These are phyloP conservation scores for Orius insidiosus DNA, from an alignment of 1,140 invertebrate species.

Conservation along the genomic window DNA sequence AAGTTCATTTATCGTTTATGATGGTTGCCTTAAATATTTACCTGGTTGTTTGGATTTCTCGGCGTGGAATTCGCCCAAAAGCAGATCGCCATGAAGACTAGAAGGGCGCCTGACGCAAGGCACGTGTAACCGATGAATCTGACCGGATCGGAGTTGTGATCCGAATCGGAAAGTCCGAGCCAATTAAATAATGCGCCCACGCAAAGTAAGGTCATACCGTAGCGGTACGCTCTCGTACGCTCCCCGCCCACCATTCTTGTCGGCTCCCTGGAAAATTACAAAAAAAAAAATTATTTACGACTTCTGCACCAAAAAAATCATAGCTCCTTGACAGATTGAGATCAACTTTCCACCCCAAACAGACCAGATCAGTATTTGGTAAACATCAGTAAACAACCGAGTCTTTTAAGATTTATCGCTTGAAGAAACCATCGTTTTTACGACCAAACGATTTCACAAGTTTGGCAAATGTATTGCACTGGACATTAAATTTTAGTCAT, in stretches of 20 bases:
- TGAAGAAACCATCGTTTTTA: too few species aligned
- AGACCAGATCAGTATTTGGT: too few species aligned
- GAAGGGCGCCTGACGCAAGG: constrained; percentile 50
- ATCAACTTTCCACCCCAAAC: too few species aligned
- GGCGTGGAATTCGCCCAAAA: constrained; percentile 38
- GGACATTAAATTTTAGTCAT: too few species aligned
- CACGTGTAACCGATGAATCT: constrained; percentile 56
- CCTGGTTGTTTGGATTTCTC: constrained; percentile 12
- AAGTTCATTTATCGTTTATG: constrained; percentile 22
- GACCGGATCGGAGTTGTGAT: constrained; percentile 41
- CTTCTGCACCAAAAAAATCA: too few species aligned
- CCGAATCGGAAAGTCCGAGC: constrained; percentile 52
- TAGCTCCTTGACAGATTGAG: too few species aligned
- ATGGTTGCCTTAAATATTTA: constrained; percentile 11
- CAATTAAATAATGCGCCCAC: constrained; percentile 60
- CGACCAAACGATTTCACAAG: too few species aligned
- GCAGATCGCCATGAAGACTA: constrained; percentile 57
- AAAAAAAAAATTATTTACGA: too few species aligned
- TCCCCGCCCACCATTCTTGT: constrained; percentile 13
- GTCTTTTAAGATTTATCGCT: too few species aligned
- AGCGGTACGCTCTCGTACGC: constrained; percentile 41
- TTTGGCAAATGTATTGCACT: too few species aligned
- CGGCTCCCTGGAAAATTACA: constrained; percentile 3
- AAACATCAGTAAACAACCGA: too few species aligned
- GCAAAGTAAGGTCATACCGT: constrained; percentile 54